Conservation (phyloP, 2,113 vertebrate genomes). For the Hemiprocne comata region DNA sequence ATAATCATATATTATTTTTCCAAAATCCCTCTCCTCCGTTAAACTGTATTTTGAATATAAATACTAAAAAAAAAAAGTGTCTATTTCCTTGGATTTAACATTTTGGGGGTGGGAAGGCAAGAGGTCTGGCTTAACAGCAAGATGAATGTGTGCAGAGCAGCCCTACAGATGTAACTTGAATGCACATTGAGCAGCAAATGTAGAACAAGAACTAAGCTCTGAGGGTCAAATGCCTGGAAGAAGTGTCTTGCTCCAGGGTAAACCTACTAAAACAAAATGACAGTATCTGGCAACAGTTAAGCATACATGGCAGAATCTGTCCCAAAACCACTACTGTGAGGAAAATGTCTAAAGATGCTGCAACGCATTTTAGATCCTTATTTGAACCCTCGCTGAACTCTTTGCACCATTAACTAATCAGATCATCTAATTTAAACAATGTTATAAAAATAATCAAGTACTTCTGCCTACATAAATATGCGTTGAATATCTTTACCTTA, state of each 20-base stretch:
- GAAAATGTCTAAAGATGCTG: not conserved
- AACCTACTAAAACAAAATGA: not conserved
- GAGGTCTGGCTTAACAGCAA: not conserved
- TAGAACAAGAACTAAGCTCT: not conserved
- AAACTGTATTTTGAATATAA: slow-evolving; percentile 57
- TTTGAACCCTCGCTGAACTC: slow-evolving; percentile 2
- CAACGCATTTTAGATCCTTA: not conserved
- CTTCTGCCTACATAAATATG: not conserved
- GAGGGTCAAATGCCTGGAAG: not conserved
- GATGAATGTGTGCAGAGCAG: not conserved
- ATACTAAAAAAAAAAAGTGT: not conserved
- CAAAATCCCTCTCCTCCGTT: slow-evolving; percentile 20
- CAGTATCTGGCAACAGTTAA: not conserved
- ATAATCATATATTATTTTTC: slow-evolving; percentile 56
- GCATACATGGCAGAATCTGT: not conserved
- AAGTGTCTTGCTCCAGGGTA: not conserved
- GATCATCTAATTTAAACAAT: slow-evolving; percentile 26
- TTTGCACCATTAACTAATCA: not conserved
- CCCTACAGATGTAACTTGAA: not conserved
- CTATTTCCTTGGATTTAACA: not conserved
- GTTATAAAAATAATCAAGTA: slow-evolving; percentile 29
- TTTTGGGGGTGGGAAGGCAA: not conserved
- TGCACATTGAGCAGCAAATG: not conserved
- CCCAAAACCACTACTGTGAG: not conserved
- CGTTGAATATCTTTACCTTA: not conserved